Evolutionary conservation across 2,888 invertebrate species (phyloP).

Genomic region (Heterodera filipjevi): DNA sequence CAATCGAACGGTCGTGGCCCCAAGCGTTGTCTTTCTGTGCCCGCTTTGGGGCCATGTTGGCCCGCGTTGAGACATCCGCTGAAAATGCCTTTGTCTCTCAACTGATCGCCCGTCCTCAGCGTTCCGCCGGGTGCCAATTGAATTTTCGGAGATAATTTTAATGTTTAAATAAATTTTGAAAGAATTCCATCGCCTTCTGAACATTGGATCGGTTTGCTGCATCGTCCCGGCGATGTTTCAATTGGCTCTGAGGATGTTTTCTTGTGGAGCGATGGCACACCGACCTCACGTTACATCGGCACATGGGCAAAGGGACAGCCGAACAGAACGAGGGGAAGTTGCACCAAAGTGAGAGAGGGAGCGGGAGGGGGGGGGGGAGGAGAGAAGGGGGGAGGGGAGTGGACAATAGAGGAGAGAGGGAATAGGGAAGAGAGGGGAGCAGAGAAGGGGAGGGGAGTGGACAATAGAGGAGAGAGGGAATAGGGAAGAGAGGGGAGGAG

Average conservation of each 20-base stretch:
- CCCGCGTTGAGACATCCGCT: constrained; percentile 84
- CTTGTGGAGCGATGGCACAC: constrained; percentile 64
- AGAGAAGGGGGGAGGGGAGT: constrained; percentile 24
- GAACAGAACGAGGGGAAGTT: constrained; percentile 83
- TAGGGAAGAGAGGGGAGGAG: too few relatives aligned
- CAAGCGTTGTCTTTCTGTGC: constrained; percentile 62
- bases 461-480: not conserved
- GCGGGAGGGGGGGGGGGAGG: too few relatives aligned
- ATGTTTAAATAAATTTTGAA: not conserved
- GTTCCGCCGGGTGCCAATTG: constrained; percentile 37
- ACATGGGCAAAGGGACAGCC: constrained; percentile 91
- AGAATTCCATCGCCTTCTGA: constrained; percentile 38
- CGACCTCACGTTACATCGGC: constrained; percentile 68
- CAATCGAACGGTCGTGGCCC: constrained; percentile 61
- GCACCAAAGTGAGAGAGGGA: constrained; percentile 71
- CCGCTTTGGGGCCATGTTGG: constrained; percentile 92
- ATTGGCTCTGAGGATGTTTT: constrained; percentile 47
- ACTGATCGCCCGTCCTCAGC: constrained; percentile 71
- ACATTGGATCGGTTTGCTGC: constrained; percentile 55
- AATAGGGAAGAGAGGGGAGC: too few relatives aligned
- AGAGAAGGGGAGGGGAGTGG: too few relatives aligned
- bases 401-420: not conserved
- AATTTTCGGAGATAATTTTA: too few relatives aligned
- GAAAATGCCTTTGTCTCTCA: constrained; percentile 88
- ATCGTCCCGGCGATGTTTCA: not conserved